Percentiles rank a stretch among this genome's conserved stretches.
These are phyloP conservation scores for Naso thynnoides DNA, from an alignment of 2,797 vertebrate species.

Conservation along the genomic window DNA sequence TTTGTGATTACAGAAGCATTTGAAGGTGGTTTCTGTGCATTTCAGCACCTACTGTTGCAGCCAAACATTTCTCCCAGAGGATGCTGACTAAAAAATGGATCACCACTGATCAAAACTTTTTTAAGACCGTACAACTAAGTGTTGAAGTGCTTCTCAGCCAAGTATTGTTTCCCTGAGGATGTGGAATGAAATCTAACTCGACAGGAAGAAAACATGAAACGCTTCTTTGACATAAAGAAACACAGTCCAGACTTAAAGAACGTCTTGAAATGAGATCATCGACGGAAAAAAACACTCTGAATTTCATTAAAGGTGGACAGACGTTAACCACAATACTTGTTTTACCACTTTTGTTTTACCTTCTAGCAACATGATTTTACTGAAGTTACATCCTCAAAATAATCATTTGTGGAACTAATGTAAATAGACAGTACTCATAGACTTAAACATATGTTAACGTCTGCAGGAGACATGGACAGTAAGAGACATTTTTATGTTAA, in stretches of 20 bases:
- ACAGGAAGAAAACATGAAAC: constrained; percentile 53
- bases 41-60: constrained; percentile 2
- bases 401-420: neutral
- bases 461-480: neutral
- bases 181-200: constrained; percentile 41
- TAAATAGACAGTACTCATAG: constrained; percentile 5
- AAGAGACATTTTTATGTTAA: constrained; percentile 6
- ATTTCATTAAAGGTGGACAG: constrained; percentile 25
- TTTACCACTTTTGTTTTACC: constrained; percentile 11
- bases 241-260: constrained; percentile 38
- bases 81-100: constrained; percentile 52
- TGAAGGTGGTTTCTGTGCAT: constrained; percentile 35
- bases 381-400: constrained; percentile 11
- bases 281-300: constrained; percentile 8
- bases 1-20: constrained; percentile 14
- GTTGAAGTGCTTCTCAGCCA: constrained; percentile 59
- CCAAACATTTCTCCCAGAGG: constrained; percentile 32
- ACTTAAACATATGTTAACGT: constrained; percentile 11
- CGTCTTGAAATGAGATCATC: constrained; percentile 31
- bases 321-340: constrained; percentile 37
- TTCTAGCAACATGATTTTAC: constrained; percentile 1
- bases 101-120: constrained; percentile 65
- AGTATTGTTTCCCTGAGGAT: constrained; percentile 54
- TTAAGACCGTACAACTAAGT: constrained; percentile 25
- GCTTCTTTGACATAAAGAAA: constrained; percentile 46